Base-by-base conservation (phyloP, 2,888 invertebrate species). In the Diabrotica balteata region DNA sequence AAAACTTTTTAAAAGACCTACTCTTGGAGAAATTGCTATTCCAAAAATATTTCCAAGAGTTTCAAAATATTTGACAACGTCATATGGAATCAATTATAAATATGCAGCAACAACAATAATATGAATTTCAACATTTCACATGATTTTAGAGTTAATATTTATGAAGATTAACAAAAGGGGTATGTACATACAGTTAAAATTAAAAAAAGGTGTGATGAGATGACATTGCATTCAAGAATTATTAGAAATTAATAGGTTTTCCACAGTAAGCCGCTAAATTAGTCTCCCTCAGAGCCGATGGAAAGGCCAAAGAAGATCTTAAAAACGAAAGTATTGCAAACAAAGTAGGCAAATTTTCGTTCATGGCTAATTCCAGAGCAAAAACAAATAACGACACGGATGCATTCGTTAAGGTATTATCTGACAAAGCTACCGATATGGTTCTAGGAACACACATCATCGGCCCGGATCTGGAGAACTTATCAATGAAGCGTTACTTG, bases 381-480 rank as follows among this genome's bases (percentile, higher is more conserved):
- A 99, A 98, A 87, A 98, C 98, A 58, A 98, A 97, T 85, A 92
- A 95, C 80, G 99, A 99, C 78, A 93, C 97, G 0, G 99, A 99
- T 75, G 99, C 99, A 59, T 93, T 99, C 79, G 96, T 96, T 2
- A 98, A 98, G 86, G 95, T 69, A 49, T 86, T 99, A 50, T 93
- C 94, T 0, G 97, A 98, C 83, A 95, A 95, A 83, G 87, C 90
- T 66, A 98, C 98, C 1, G 99, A 99, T 83, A 90, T 96, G 79
- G 91, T 99, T 79, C 89, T 99, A 71, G 84, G 99, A 70, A 96
- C 95, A 68, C 99, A 99, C 84, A 97, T 99, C 79, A 96, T 99
- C 85, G 98, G 97, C 73, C 95, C 32, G 90, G 90, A 75, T 98
- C 96, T 75, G 98, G 99, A 67, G 99, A 99, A 86, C 87, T 99